A percentile compares a stretch with the other conserved stretches of the same genome.
Conservation (phyloP, 1,140 invertebrate genomes). For the Drusus annulatus region DNA sequence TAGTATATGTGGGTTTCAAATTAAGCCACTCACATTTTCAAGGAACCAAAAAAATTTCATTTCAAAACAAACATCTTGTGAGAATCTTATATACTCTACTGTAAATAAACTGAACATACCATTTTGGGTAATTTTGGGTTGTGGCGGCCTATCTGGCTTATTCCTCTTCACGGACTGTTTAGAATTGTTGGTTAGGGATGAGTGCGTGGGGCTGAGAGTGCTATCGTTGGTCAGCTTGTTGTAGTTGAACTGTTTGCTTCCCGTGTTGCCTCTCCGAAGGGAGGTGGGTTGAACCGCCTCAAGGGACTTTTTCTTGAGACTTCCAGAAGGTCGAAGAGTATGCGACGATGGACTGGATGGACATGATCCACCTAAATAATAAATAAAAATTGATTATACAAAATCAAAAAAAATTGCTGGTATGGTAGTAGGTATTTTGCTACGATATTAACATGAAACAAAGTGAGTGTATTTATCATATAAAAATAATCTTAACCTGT, state of each 20-base stretch:
- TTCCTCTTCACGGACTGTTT: slow-evolving; percentile 52
- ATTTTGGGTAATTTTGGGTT: slow-evolving; percentile 63
- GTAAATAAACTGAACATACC: slow-evolving; percentile 26
- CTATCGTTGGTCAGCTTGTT: slow-evolving; percentile 81
- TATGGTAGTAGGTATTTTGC: too few species aligned
- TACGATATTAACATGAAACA: too few species aligned
- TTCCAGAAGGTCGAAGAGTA: slow-evolving; percentile 57
- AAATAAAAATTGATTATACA: not conserved
- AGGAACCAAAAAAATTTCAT: too few species aligned
- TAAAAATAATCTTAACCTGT: too few species aligned
- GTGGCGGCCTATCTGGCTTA: slow-evolving; percentile 71
- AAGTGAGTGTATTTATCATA: too few species aligned
- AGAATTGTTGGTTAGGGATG: slow-evolving; percentile 48
- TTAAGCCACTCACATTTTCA: too few species aligned
- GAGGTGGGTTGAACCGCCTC: slow-evolving; percentile 67
- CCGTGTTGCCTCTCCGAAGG: slow-evolving; percentile 70
- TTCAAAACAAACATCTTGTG: too few species aligned
- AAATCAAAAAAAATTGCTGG: not conserved
- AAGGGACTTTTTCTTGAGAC: slow-evolving; percentile 63
- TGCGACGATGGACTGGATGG: slow-evolving; percentile 50
- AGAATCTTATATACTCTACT: too few species aligned
- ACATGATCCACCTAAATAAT: slow-evolving; percentile 29
- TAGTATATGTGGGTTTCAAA: too few species aligned
- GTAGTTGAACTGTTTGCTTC: slow-evolving; percentile 83
- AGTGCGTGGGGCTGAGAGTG: slow-evolving; percentile 61